Evolutionary conservation across 2,113 vertebrate species (phyloP), one percentile per base, ranked within the genome.

Genomic region (Solea senegalensis): DNA sequence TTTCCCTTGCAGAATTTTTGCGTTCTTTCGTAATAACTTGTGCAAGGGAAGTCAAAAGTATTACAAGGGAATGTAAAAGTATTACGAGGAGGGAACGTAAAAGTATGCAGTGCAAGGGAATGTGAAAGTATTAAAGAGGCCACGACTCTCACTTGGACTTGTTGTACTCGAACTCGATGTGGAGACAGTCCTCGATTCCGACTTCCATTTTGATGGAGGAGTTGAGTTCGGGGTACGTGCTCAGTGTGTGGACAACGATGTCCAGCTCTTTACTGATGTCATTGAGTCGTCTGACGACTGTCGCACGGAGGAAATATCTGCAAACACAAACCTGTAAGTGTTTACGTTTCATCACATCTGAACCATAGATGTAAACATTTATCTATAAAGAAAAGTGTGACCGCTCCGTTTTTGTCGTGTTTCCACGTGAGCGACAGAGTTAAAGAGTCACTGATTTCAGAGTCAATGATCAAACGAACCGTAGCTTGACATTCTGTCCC

Each of bases 201-300:
- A 99, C 98, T 81, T 99, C 98, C 98, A 99, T 99, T 88, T 97
- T 99, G 78, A 99, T 99, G 54, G 98, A 99, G 9, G 97, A 98
- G 90, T 98, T 99, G 83, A 99, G 94, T 83, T 99, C 98, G 0
- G 98, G 97, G 80, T 98, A 94, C 0, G 97, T 97, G 91, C 96
- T 98, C 58, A 99, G 88, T 0, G 97, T 99, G 83, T 99, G 97
- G 48, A 99, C 98, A 0, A 99, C 97, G 1, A 99, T 97, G 83
- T 98, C 97, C 95, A 96, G 95, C 90, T 99, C 98, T 82, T 98
- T 99, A 76, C 93, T 95, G 56, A 99, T 95, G 5, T 99, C 97
- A 1, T 96, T 98, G 83, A 99, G 92, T 85, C 97, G 91, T 74
- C 98, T 95, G 91, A 96, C 95, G 82, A 99, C 95, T 0, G 97